A percentile compares a stretch with the other conserved stretches of the same genome.
These are phyloP conservation scores for Lasioglossum figueresi DNA, from an alignment of 2,888 invertebrate species.

Conservation along the genomic window DNA sequence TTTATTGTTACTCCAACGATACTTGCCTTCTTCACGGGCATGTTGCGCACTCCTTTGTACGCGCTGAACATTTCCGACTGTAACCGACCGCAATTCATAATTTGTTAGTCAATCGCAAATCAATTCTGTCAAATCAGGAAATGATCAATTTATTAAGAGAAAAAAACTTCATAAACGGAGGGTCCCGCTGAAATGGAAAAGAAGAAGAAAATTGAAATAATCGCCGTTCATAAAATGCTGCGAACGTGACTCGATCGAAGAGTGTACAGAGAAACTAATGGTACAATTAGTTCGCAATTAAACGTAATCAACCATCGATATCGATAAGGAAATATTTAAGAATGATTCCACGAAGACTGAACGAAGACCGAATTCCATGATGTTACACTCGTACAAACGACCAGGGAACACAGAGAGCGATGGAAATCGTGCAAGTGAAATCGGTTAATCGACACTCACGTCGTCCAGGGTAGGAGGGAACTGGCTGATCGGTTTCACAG, in stretches of 20 bases:
- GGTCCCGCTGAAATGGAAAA: background rate
- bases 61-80: constrained; percentile 68
- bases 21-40: constrained; percentile 93
- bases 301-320: too few relatives aligned
- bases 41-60: constrained; percentile 92
- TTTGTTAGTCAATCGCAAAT: background rate
- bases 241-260: too few relatives aligned
- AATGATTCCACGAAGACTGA: too few relatives aligned
- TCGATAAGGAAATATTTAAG: too few relatives aligned
- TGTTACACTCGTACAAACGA: background rate
- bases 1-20: background rate
- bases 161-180: background rate
- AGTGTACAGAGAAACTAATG: too few relatives aligned
- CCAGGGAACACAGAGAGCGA: background rate
- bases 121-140: background rate
- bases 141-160: background rate
- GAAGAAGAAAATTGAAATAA: background rate
- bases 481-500: constrained; percentile 94
- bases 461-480: constrained; percentile 94
- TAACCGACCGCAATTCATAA: background rate
- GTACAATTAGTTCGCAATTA: too few relatives aligned
- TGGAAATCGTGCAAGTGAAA: background rate
- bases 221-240: too few relatives aligned
- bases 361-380: too few relatives aligned
- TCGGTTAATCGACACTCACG: constrained; percentile 84